Evolutionary conservation across 2,113 vertebrate genomes (phyloP), one percentile per base, ranked within the genome.

Genomic region (Chascanopsetta lugubris): DNA sequence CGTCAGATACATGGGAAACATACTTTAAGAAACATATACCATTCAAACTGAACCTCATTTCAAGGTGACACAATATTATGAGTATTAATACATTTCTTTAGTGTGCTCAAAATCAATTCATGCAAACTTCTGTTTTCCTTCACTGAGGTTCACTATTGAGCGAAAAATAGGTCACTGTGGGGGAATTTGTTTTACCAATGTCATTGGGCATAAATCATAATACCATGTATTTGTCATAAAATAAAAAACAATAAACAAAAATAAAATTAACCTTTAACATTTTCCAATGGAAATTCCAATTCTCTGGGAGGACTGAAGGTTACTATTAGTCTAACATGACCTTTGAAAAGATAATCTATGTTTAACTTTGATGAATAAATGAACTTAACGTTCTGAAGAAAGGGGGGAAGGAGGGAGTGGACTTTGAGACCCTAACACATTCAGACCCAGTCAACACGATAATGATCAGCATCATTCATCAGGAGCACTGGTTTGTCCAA

Each of bases 381-480:
- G 4, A 32, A 59, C 24, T 15, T 43, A 8, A 27, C 6, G 26
- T 25, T 47, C n/a, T 32, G 18, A 10, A 8, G 30, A 65, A 18
- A 12, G 54, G 40, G 17, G 50, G 20, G 30, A 65, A 18, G 17
- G 54, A 45, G 17, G 50, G 20, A 34, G 20, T 24, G 32, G 40
- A 75, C 40, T 32, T 38, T 34, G 27, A 69, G 49, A 56, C 10
- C 18, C 32, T 24, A 42, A 42, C 43, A 60, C 30, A 40, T 47
- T 69, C 30, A 50, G 29, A 11, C 30, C 58, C 60, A 54, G 48
- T 73, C 64, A 50, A 38, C 57, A 36, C 15, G 74, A 76, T 79
- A 79, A 80, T 50, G 51, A 84, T 80, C 80, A 21, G 53, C 58
- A 69, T 82, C 80, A 80, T 58, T 84, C 73, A 87, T 86, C 85